Evolutionary conservation across 2,113 vertebrate species (phyloP), one percentile per base, ranked within the genome.

Genomic region (Notothenia coriiceps): DNA sequence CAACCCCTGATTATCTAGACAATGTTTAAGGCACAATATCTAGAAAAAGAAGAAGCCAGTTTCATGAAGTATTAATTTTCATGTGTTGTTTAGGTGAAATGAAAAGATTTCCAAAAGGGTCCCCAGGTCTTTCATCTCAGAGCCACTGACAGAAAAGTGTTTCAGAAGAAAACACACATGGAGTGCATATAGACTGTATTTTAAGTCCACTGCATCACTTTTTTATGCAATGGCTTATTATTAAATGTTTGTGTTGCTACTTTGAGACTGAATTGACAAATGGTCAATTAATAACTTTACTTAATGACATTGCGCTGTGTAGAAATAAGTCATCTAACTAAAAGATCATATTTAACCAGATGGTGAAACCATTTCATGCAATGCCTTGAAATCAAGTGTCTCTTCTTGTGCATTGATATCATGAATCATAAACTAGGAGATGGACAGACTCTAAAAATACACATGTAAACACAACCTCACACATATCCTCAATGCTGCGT

Each of bases 391-490:
- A 22, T 65, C 8, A 70, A 20, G 1, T 33, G 1, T 62, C 7
- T 51, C 20, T 6, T 69, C 14, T 47, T 59, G 8, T n/a, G 1
- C 22, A 35, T 72, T 63, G 0, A 65, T 20, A 63, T 65, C 6
- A 66, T 0, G 3, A 90, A 70, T 74, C 3, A 40, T 63, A 20
- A 80, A 47, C 61, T 56, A 25, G 59, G 40, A 43, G 50, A 77
- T 73, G 10, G 40, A 70, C 57, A 57, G 15, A 10, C 66, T 40
- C 29, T 87, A 88, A 78, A 86, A 76, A 89, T 85, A 87, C 9
- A 60, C 51, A 64, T 65, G 13, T 62, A 85, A 89, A 80, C 69
- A 2, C 68, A 56, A 5, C 62, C 69, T n/a, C 68, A 20, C 70
- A 77, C 59, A 44, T 54, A n/a, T 40, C 44, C 56, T 49, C 60